Evolutionary conservation across 1,140 invertebrate genomes (phyloP).

Genomic region (Aethina tumida): DNA sequence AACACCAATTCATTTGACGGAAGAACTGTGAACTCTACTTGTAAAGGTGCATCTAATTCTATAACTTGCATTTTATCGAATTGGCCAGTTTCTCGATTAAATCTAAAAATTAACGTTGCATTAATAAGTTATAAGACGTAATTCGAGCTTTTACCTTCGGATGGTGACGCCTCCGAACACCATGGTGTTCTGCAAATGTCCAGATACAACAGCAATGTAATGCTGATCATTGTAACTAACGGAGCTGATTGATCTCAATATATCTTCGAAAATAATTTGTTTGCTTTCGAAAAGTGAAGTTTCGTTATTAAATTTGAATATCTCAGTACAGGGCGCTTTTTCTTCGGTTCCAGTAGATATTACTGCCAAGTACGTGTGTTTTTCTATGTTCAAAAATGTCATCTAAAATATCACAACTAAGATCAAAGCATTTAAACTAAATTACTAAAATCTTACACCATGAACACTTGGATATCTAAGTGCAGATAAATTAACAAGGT

Average conservation of each 20-base stretch:
- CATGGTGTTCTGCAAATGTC: slow-evolving; percentile 20
- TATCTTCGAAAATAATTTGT: slow-evolving; percentile 17
- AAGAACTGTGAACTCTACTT: slow-evolving; percentile 24
- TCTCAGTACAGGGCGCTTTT: slow-evolving; percentile 10
- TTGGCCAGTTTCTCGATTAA: slow-evolving; percentile 7
- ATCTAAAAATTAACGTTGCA: slow-evolving; percentile 14
- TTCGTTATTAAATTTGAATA: slow-evolving; percentile 21
- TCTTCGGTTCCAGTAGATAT: slow-evolving; percentile 10
- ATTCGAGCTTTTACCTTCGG: slow-evolving; percentile 12
- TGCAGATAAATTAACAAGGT: too few species aligned
- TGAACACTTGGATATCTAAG: too few species aligned
- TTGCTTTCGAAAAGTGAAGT: slow-evolving; percentile 16
- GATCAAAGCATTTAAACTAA: too few species aligned
- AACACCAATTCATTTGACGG: slow-evolving; percentile 27
- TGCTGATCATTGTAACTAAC: slow-evolving; percentile 13
- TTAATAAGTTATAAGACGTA: slow-evolving; percentile 1
- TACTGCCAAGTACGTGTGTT: slow-evolving; percentile 14
- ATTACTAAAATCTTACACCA: too few species aligned
- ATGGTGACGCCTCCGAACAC: slow-evolving; percentile 20
- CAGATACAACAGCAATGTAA: slow-evolving; percentile 24
- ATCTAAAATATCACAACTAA: slow-evolving; percentile 12
- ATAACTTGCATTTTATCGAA: slow-evolving; percentile 21
- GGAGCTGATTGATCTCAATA: slow-evolving; percentile 17
- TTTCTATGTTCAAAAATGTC: slow-evolving; percentile 11
- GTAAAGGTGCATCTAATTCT: slow-evolving; percentile 17